These are phyloP conservation scores for Diarsia mendica DNA, from an alignment of 2,888 invertebrate genomes.

Conservation along the genomic window DNA sequence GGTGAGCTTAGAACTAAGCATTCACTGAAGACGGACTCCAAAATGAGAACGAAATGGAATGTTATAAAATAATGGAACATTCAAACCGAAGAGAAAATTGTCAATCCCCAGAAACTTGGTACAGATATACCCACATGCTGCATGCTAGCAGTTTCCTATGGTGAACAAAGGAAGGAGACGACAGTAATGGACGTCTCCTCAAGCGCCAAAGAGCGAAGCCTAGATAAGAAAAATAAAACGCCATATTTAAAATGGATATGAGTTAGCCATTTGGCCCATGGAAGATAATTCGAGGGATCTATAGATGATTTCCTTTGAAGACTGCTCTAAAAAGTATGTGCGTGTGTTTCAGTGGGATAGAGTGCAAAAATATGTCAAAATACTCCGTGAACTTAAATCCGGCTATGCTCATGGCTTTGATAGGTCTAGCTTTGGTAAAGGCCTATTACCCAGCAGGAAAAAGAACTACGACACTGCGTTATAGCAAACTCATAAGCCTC, in stretches of 20 bases:
- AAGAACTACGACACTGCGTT: background rate
- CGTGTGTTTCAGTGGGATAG: background rate
- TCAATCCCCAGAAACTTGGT: slow-evolving; percentile 6
- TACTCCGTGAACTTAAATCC: background rate
- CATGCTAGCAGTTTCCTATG: slow-evolving; percentile 34
- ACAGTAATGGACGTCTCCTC: slow-evolving; percentile 29
- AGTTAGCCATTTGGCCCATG: background rate
- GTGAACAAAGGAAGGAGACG: slow-evolving; percentile 45
- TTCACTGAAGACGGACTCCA: slow-evolving; percentile 11
- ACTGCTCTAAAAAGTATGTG: background rate
- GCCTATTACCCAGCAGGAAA: background rate
- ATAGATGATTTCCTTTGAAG: background rate
- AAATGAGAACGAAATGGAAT: background rate
- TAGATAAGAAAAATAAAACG: slow-evolving; percentile 39
- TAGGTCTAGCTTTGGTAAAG: background rate
- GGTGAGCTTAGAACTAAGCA: slow-evolving; percentile 5
- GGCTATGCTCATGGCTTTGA: background rate
- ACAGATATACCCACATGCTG: slow-evolving; percentile 31
- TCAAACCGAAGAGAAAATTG: slow-evolving; percentile 3
- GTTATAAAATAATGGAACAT: slow-evolving; percentile 26
- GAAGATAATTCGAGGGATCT: background rate
- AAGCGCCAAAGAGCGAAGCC: slow-evolving; percentile 33
- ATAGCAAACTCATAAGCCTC: slow-evolving; percentile 12
- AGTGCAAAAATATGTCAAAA: background rate
- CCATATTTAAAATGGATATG: slow-evolving; percentile 19